These are phyloP conservation scores for Acanthurus tractus DNA, from an alignment of 2,797 vertebrate genomes.

Conservation along the genomic window DNA sequence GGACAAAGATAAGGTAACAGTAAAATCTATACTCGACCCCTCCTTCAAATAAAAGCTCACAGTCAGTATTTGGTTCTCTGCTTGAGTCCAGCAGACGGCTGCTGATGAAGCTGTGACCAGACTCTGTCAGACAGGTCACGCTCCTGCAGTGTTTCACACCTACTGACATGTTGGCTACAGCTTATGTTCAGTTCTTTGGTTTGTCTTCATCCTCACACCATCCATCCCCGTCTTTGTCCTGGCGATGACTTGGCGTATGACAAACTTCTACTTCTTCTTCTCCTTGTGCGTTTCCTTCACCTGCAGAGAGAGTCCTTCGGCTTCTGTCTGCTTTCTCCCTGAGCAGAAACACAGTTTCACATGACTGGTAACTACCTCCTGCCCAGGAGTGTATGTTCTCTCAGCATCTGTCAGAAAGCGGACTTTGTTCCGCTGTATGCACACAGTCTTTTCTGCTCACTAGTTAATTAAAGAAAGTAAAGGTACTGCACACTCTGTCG, in stretches of 20 bases:
- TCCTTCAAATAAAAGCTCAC: slow-evolving; percentile 42
- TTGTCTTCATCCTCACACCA: slow-evolving; percentile 6
- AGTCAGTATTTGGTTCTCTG: slow-evolving; percentile 44
- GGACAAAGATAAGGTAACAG: slow-evolving; percentile 13
- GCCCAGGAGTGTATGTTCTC: slow-evolving; percentile 52
- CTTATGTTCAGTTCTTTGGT: slow-evolving; percentile 9
- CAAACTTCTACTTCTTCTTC: slow-evolving; percentile 4
- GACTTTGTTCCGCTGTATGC: slow-evolving; percentile 46
- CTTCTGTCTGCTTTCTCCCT: slow-evolving; percentile 34
- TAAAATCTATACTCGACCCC: slow-evolving; percentile 36
- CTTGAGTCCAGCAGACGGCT: slow-evolving; percentile 33
- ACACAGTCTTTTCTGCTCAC: slow-evolving; percentile 41
- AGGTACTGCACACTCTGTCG: not conserved
- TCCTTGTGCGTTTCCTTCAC: slow-evolving; percentile 25
- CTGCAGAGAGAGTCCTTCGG: slow-evolving; percentile 29
- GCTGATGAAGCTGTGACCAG: slow-evolving; percentile 42
- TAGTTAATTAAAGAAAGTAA: slow-evolving; percentile 58
- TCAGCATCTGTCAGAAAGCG: slow-evolving; percentile 66
- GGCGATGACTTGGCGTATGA: not conserved
- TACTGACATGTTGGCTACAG: not conserved
- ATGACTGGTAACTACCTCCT: slow-evolving; percentile 54
- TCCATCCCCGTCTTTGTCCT: not conserved
- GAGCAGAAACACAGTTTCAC: slow-evolving; percentile 60
- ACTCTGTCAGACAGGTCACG: slow-evolving; percentile 3
- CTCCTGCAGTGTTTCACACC: slow-evolving; percentile 22